A percentile compares a stretch with the other conserved stretches of the same genome.
Evolutionary conservation across 2,113 vertebrate genomes (phyloP).

Genomic region (Hypomesus transpacificus): DNA sequence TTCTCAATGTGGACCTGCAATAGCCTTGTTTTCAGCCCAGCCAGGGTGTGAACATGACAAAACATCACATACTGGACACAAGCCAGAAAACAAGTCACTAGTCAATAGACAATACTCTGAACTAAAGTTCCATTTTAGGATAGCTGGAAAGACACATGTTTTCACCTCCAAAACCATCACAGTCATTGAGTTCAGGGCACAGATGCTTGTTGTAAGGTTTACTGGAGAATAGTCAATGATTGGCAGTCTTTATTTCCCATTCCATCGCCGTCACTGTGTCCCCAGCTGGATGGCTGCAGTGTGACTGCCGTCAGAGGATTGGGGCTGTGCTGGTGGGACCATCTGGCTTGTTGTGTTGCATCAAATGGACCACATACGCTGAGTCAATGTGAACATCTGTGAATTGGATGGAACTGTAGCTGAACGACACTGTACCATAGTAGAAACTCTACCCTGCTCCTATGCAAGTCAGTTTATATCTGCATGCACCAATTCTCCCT

Average conservation of each 20-base stretch:
- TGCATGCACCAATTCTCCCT: neutral
- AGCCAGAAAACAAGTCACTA: neutral
- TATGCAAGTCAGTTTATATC: neutral
- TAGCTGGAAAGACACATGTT: neutral
- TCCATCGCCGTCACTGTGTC: constrained; percentile 15
- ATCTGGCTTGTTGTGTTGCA: constrained; percentile 33
- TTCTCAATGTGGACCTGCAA: neutral
- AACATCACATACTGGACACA: neutral
- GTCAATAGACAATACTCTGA: too few relatives aligned
- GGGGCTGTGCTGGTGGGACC: constrained; percentile 11
- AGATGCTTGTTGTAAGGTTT: neutral
- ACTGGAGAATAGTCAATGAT: neutral
- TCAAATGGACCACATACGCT: constrained; percentile 20
- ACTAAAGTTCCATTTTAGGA: neutral
- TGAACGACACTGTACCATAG: constrained; percentile 14
- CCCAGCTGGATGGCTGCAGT: constrained; percentile 10
- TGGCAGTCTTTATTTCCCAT: constrained; percentile 7
- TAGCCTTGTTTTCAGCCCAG: neutral
- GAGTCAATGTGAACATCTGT: constrained; percentile 40
- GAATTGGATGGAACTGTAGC: constrained; percentile 22
- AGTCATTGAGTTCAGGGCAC: neutral
- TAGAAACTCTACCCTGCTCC: neutral
- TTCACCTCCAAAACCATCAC: neutral
- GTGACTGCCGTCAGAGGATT: constrained; percentile 9
- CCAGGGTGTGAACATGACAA: neutral